These are phyloP conservation scores for Cheilinus undulatus DNA, from an alignment of 2,113 vertebrate genomes.

Conservation along the genomic window DNA sequence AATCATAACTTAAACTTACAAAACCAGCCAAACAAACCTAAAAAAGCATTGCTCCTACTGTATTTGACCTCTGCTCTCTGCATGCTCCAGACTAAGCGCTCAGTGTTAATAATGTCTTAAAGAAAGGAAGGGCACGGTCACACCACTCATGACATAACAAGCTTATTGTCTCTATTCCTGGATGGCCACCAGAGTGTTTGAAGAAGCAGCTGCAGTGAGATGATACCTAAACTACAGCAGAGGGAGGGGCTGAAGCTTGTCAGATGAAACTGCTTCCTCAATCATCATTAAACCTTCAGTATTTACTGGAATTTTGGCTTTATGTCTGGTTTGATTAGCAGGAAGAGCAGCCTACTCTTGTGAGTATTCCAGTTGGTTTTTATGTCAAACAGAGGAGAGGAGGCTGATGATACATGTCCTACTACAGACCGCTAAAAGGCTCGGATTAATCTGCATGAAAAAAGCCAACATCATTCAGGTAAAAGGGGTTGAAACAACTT, in stretches of 20 bases:
- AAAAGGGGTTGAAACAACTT: no score
- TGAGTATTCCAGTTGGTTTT: no score
- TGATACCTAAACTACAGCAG: neutral
- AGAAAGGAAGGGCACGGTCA: conserved; percentile 4
- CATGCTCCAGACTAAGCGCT: neutral
- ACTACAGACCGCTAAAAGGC: no score
- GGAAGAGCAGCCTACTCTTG: no score
- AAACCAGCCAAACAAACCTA: neutral
- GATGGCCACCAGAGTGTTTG: conserved; percentile 1
- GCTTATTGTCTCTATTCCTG: conserved; percentile 60
- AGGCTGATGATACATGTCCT: no score
- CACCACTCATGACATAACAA: conserved; percentile 48
- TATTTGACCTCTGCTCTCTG: neutral
- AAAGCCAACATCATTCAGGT: no score
- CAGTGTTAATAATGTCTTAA: neutral
- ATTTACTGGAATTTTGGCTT: no score
- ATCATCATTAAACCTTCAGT: no score
- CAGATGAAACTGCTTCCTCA: no score
- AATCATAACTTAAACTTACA: neutral
- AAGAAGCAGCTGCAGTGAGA: neutral
- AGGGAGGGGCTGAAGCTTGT: neutral
- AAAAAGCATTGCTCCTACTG: neutral
- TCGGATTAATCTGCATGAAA: no score
- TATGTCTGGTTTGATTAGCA: no score
- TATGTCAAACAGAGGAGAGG: no score